A percentile compares a stretch with the other conserved stretches of the same genome.
Evolutionary conservation across 2,113 vertebrate species (phyloP).

Genomic region (Spea bombifrons): DNA sequence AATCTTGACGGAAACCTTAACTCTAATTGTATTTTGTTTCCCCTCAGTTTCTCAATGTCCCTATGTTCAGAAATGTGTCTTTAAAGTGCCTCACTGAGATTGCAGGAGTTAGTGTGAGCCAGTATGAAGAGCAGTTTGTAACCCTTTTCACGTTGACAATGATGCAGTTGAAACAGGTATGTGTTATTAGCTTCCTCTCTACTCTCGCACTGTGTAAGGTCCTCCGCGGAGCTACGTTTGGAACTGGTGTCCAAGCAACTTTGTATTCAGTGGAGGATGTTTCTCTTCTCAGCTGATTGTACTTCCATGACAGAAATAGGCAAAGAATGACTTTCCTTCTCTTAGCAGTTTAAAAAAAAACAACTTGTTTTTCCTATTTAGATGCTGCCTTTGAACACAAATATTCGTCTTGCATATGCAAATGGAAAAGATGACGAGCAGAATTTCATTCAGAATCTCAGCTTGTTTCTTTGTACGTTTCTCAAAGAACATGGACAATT

Average conservation of each 20-base stretch:
- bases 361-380: slow-evolving; percentile 51
- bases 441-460: slow-evolving; percentile 99
- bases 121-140: slow-evolving; percentile 97
- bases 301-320: too few species aligned
- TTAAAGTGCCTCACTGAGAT: slow-evolving; percentile 99
- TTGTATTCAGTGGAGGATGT: neutral
- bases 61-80: slow-evolving; percentile 98
- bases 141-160: slow-evolving; percentile 96
- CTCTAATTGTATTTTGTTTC: slow-evolving; percentile 13
- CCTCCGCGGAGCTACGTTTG: neutral
- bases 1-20: too few species aligned
- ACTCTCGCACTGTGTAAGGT: too few species aligned
- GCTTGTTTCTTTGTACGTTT: slow-evolving; percentile 97
- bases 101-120: slow-evolving; percentile 94
- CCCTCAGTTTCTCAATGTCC: slow-evolving; percentile 91
- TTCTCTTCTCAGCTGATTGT: neutral
- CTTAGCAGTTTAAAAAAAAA: too few species aligned
- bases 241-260: neutral
- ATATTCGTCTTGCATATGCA: slow-evolving; percentile 92
- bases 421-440: slow-evolving; percentile 98
- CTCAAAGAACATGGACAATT: slow-evolving; percentile 96
- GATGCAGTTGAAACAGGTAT: slow-evolving; percentile 98
- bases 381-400: slow-evolving; percentile 98
- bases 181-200: neutral
- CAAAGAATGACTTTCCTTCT: too few species aligned